phyloP scores from a whole-genome alignment of 2,888 invertebrate genomes.

The Drosophila phalerata region DNA sequence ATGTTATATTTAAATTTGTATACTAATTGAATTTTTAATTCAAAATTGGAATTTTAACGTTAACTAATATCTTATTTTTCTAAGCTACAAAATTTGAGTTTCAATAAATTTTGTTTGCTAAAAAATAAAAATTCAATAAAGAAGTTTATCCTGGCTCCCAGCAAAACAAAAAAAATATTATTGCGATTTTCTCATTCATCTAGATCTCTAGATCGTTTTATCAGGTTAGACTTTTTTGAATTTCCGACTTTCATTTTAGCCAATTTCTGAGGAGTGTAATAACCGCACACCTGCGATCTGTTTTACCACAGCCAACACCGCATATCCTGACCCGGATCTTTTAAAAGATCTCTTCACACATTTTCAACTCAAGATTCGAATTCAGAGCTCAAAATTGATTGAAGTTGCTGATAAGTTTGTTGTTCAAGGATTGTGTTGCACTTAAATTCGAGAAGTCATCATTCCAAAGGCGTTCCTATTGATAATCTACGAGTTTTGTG shows the following conservation, averaged over 20 bases:
- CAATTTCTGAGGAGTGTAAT: slow-evolving; percentile 3
- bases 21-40: no score
- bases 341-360: slow-evolving; percentile 35
- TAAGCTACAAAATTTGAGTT: no score
- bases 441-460: slow-evolving; percentile 56
- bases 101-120: no score
- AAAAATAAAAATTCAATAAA: no score
- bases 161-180: no score
- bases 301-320: neutral
- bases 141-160: no score
- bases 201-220: no score
- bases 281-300: slow-evolving; percentile 32
- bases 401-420: slow-evolving; percentile 33
- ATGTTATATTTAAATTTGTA: no score
- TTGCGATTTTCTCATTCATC: no score
- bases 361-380: slow-evolving; percentile 28
- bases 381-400: slow-evolving; percentile 23
- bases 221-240: neutral
- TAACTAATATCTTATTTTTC: no score
- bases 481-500: slow-evolving; percentile 9
- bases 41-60: no score
- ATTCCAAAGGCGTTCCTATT: neutral
- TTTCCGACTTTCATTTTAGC: neutral
- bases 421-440: slow-evolving; percentile 2
- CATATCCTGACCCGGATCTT: slow-evolving; percentile 17